Base-by-base conservation (phyloP, 2,888 invertebrate species). In the Brachylomia viminalis region DNA sequence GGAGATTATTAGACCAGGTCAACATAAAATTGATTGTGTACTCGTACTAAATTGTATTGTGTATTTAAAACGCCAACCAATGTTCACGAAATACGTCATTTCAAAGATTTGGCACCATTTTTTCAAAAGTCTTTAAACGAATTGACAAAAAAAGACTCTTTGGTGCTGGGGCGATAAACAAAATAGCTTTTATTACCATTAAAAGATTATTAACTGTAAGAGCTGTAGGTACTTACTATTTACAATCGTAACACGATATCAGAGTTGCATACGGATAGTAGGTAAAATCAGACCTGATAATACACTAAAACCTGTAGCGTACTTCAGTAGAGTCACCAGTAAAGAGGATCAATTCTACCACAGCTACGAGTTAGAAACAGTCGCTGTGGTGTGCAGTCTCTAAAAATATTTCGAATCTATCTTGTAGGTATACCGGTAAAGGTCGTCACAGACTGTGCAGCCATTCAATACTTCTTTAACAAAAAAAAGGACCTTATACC, bases 151-250 rank as follows among this genome's bases (percentile, higher is more conserved):
- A 38, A 38, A 7, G 38, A 38, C 38, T 38, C 38, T 7, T 38
- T 38, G 5, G 38, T 5, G 38, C 0, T 38, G 38, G 38, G 38
- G 38, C 38, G 38, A 38, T 54, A n/a, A n/a, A n/a, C 23, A 54
- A 49, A 54, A 54, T 23, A n/a, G 23, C 54, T 54, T 54, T 54
- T 54, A 54, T n/a, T n/a, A 54, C 54, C 2, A 11, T 54, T 5
- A 54, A 54, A n/a, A 54, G 8, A 54, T n/a, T 54, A 54, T 54
- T 54, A 54, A 54, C 54, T 1, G n/a, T n/a, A n/a, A 54, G 54
- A n/a, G n/a, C 54, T 54, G n/a, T n/a, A n/a, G n/a, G n/a, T n/a
- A 54, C 54, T 54, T 54, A n/a, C 54, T 54, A 54, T 54, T 54
- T 54, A 54, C n/a, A 54, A 54, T 54, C n/a, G 54, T 54, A 54